phyloP scores from a whole-genome alignment of 1,140 invertebrate species.

The Saccostrea cuccullata region DNA sequence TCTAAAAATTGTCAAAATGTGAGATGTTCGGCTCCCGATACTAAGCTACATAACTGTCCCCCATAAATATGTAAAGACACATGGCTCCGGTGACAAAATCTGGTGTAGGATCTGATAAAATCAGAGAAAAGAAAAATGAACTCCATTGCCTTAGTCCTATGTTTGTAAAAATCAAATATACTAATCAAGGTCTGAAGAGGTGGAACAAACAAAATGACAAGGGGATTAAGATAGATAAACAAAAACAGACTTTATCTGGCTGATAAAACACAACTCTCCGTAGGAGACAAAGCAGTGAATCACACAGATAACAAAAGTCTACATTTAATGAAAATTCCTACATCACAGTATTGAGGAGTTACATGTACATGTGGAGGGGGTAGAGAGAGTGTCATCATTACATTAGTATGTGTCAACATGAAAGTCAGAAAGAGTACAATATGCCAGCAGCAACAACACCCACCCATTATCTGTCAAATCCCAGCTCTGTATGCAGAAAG shows the following conservation, averaged over 20 bases:
- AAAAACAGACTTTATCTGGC: neutral
- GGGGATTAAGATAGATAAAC: too few relatives aligned
- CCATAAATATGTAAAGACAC: neutral
- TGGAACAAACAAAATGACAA: neutral
- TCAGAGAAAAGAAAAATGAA: neutral
- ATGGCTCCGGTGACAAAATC: neutral
- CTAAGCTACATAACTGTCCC: neutral
- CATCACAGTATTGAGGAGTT: neutral
- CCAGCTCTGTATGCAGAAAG: too few relatives aligned
- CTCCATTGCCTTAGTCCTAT: neutral
- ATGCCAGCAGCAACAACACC: too few relatives aligned
- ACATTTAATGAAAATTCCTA: neutral
- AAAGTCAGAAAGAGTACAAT: too few relatives aligned
- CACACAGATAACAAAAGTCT: neutral
- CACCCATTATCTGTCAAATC: too few relatives aligned
- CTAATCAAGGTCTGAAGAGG: neutral
- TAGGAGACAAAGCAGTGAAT: neutral
- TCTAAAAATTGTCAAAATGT: neutral
- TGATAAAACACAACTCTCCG: neutral
- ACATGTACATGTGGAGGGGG: too few relatives aligned
- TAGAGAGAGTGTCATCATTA: too few relatives aligned
- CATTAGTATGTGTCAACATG: too few relatives aligned
- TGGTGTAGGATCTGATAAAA: neutral
- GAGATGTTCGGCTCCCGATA: neutral
- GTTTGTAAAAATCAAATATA: neutral